Conservation (phyloP, 2,797 vertebrate genomes). For the Gymnothorax reevesii region DNA sequence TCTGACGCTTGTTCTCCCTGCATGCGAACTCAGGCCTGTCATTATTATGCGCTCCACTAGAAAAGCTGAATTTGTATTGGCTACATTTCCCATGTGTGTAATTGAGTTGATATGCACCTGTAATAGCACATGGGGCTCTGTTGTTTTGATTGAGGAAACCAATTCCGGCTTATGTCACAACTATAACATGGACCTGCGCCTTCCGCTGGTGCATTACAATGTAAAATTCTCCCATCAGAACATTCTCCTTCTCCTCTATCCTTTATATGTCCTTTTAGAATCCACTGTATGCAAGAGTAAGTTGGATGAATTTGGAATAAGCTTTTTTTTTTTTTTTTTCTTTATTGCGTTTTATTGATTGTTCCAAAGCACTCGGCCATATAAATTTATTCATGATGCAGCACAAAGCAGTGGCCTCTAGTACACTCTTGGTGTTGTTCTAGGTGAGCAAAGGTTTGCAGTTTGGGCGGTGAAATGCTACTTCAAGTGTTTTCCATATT, state of each 20-base stretch:
- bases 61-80: background rate
- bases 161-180: background rate
- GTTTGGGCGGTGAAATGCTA: background rate
- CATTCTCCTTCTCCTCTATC: slow-evolving; percentile 1
- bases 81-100: background rate
- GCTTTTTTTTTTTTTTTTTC: slow-evolving; percentile 8
- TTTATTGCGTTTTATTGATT: slow-evolving; percentile 4
- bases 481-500: slow-evolving; percentile 18
- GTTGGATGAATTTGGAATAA: background rate
- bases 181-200: background rate
- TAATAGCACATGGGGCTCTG: background rate
- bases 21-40: background rate
- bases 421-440: slow-evolving; percentile 1
- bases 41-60: background rate
- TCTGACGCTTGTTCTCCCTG: background rate
- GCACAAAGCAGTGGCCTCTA: slow-evolving; percentile 8
- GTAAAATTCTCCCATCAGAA: background rate
- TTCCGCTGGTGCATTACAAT: background rate
- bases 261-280: slow-evolving; percentile 25
- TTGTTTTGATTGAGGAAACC: background rate
- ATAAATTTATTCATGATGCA: slow-evolving; percentile 11
- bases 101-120: slow-evolving; percentile 1
- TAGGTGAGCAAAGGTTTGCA: background rate
- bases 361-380: background rate
- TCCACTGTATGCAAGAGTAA: background rate